phyloP scores from a whole-genome alignment of 2,888 invertebrate genomes.

The Cylindroiulus punctatus region DNA sequence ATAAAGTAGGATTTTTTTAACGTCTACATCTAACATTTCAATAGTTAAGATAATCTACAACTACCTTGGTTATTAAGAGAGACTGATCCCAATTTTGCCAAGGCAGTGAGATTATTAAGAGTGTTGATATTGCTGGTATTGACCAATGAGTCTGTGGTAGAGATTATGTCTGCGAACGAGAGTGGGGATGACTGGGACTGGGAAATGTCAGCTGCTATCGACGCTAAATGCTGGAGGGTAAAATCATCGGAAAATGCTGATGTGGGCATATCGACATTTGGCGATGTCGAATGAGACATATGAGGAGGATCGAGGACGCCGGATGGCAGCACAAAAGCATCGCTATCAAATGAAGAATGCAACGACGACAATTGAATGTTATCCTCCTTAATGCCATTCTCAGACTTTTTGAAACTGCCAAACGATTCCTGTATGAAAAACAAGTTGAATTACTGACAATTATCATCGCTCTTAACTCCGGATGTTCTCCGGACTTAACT shows the following conservation, averaged over 20 bases:
- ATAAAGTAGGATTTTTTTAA: neutral
- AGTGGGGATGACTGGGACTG: constrained; percentile 58
- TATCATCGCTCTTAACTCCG: no score
- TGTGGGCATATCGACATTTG: constrained; percentile 60
- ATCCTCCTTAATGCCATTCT: constrained; percentile 54
- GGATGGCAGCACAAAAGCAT: constrained; percentile 63
- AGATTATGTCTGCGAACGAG: constrained; percentile 58
- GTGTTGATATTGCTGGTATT: constrained; percentile 75
- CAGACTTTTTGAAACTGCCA: constrained; percentile 57
- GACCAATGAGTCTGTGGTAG: constrained; percentile 64
- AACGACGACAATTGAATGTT: constrained; percentile 60
- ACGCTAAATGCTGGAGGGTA: constrained; percentile 57
- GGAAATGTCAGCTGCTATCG: constrained; percentile 56
- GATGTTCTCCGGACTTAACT: no score
- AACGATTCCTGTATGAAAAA: constrained; percentile 54
- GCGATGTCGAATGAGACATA: constrained; percentile 59
- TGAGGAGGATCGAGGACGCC: constrained; percentile 62
- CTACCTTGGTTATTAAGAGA: constrained; percentile 67
- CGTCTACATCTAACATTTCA: neutral
- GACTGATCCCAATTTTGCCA: constrained; percentile 81
- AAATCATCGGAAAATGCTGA: constrained; percentile 57
- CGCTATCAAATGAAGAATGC: constrained; percentile 66
- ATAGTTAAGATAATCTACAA: neutral
- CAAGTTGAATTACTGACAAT: neutral
- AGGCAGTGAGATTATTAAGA: constrained; percentile 86